Base-by-base conservation (phyloP, 2,113 vertebrate species). In the Thunnus thynnus region DNA sequence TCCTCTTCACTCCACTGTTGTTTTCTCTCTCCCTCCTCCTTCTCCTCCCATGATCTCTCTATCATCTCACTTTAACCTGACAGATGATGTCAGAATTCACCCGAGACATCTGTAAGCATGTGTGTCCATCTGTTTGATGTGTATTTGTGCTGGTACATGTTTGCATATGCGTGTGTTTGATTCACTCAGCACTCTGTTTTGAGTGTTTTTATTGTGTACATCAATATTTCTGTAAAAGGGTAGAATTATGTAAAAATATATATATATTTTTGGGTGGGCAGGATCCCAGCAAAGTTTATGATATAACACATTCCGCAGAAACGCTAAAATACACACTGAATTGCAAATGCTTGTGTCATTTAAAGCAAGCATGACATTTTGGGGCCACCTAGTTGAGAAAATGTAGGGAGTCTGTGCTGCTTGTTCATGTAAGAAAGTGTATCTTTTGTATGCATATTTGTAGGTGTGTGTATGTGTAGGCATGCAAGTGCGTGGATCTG, bases 81-180 rank as follows among this genome's bases (percentile, higher is more conserved):
- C 61, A 47, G 18, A 86, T 82, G 72, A 86, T 69, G 86, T 78
- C 65, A 75, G 55, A 41, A 51, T 81, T 52, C 32, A 25, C 66
- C 32, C 46, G 47, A 61, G 63, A 78, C 76, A 54, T 88, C 70
- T 71, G 56, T 41, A 72, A 56, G 25, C 5, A 2, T 27, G n/a
- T n/a, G 69, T 54, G 47, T 72, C 85, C 83, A 85, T 89, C 85
- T 86, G 86, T 82, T 76, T 25, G 30, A 4, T 75, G n/a, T 63
- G 55, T 70, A 56, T 75, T 44, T 84, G 52, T 48, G 36, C 20
- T 16, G 32, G 6, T 41, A 10, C 8, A 9, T 61, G 13, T 60
- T 50, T 73, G 74, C 68, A 51, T 77, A 63, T 61, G 64, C 4
- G 17, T 9, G 50, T 75, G 48, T 73, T 50, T 25, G 5, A 13